These are phyloP conservation scores for Naso thynnoides DNA, from an alignment of 2,797 vertebrate species.

Conservation along the genomic window DNA sequence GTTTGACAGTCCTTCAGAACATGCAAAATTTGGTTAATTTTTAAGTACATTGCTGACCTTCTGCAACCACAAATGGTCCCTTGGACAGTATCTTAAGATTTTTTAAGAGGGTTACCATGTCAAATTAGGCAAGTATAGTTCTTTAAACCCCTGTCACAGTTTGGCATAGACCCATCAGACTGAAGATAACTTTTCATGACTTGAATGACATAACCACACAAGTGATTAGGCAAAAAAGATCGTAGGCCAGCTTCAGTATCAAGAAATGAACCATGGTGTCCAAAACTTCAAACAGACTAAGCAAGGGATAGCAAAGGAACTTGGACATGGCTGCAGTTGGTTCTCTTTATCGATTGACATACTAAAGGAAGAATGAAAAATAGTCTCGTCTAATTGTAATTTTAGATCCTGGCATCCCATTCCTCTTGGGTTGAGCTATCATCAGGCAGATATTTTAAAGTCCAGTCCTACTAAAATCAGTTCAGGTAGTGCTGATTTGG, in stretches of 20 bases:
- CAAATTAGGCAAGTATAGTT: neutral
- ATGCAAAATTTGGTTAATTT: conserved; percentile 41
- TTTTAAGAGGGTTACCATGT: neutral
- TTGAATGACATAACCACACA: too few species aligned
- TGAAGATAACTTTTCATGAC: neutral
- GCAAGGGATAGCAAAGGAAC: neutral
- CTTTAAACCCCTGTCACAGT: neutral
- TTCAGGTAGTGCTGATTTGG: neutral
- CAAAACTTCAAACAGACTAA: neutral
- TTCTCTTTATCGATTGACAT: neutral
- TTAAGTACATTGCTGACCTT: conserved; percentile 32
- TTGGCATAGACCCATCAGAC: neutral
- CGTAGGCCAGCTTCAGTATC: too few species aligned
- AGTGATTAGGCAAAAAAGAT: neutral
- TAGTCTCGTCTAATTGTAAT: neutral
- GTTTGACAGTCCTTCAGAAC: conserved; percentile 31
- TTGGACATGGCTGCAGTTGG: neutral
- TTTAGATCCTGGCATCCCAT: neutral
- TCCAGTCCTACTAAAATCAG: neutral
- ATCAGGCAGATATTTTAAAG: neutral
- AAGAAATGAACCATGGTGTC: neutral
- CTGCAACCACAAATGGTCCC: conserved; percentile 25
- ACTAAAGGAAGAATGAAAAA: neutral
- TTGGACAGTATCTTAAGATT: neutral
- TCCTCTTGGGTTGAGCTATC: neutral